phyloP scores from a whole-genome alignment of 2,888 invertebrate species.

The Pseudococcus jackbeardsleyi region DNA sequence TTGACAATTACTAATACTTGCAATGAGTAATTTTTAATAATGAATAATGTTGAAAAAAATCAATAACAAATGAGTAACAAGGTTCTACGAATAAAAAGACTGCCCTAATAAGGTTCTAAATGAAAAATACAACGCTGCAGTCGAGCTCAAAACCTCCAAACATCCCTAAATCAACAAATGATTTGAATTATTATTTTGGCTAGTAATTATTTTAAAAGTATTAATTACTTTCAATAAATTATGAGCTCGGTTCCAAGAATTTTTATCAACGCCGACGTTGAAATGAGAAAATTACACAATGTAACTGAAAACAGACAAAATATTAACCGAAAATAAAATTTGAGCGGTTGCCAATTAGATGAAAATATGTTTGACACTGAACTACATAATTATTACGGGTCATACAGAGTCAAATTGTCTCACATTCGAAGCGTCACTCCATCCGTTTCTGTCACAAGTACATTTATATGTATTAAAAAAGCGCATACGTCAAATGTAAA shows the following conservation, averaged over 20 bases:
- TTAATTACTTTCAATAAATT: not conserved
- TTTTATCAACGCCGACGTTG: not conserved
- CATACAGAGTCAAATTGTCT: not conserved
- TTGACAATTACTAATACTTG: not conserved
- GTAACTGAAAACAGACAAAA: not conserved
- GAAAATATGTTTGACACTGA: slow-evolving; percentile 47
- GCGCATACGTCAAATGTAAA: not conserved
- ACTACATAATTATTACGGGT: slow-evolving; percentile 48
- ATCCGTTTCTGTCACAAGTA: not conserved
- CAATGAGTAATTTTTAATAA: not conserved
- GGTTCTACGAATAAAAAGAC: not conserved
- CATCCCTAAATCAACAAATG: not conserved
- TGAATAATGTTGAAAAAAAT: not conserved
- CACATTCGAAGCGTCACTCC: not conserved
- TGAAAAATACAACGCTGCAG: not conserved
- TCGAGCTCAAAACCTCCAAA: not conserved
- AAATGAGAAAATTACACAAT: not conserved
- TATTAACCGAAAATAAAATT: slow-evolving; percentile 50
- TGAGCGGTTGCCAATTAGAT: slow-evolving; percentile 8
- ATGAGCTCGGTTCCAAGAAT: not conserved
- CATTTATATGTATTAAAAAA: not conserved
- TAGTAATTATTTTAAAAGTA: not conserved
- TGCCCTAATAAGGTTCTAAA: not conserved
- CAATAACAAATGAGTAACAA: not conserved
- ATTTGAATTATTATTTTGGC: not conserved